Evolutionary conservation across 37 sponge, comb jelly and placozoan genomes (phyloP).

Genomic region (Oopsacas minuta): DNA sequence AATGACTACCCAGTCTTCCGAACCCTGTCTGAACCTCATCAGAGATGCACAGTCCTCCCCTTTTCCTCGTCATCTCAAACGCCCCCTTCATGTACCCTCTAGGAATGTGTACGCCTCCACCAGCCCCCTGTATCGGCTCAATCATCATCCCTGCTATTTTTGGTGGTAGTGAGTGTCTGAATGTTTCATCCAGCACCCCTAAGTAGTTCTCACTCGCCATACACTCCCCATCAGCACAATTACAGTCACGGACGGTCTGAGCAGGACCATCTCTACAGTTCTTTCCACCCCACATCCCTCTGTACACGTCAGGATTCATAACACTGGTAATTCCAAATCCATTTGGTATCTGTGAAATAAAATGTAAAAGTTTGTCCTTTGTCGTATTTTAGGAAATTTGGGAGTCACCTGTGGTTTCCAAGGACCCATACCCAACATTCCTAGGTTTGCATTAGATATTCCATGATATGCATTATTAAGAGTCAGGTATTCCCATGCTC

Average conservation of each 20-base stretch:
- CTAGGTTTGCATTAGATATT: constrained; percentile 45
- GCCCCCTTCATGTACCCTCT: constrained; percentile 53
- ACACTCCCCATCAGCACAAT: constrained; percentile 56
- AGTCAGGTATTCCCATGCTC: constrained; percentile 58
- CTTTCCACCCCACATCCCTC: constrained; percentile 89
- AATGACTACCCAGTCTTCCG: constrained; percentile 77
- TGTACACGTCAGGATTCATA: constrained; percentile 77
- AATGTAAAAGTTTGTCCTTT: neutral
- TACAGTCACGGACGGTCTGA: constrained; percentile 46
- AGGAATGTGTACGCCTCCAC: constrained; percentile 66
- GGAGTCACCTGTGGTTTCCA: constrained; percentile 44
- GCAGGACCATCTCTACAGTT: constrained; percentile 62
- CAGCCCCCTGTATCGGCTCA: constrained; percentile 87
- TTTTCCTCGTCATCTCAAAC: constrained; percentile 44
- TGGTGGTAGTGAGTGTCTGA: constrained; percentile 54
- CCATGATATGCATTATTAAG: constrained; percentile 89
- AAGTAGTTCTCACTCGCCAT: constrained; percentile 53
- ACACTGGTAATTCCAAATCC: constrained; percentile 20
- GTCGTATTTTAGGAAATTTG: too few species aligned
- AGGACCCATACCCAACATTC: constrained; percentile 45
- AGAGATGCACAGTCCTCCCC: constrained; percentile 62
- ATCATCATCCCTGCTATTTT: constrained; percentile 77
- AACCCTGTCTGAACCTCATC: constrained; percentile 96
- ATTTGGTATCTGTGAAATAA: constrained; percentile 19
- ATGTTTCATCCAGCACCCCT: constrained; percentile 57